A percentile compares a stretch with the other conserved stretches of the same genome.
These are phyloP conservation scores for Napeogenes sylphis DNA, from an alignment of 2,888 invertebrate species.

Conservation along the genomic window DNA sequence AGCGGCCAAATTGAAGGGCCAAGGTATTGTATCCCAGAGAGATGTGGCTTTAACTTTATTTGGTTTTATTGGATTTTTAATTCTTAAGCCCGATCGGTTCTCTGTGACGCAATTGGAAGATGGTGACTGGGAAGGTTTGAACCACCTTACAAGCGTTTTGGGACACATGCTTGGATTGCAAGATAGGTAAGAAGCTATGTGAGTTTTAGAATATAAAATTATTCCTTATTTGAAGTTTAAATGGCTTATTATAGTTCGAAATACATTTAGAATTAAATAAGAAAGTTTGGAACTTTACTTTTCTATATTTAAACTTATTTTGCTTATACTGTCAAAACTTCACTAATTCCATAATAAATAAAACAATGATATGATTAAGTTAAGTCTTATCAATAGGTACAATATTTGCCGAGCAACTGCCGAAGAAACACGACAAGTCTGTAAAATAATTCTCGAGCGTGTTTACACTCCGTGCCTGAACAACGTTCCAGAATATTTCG, in stretches of 20 bases:
- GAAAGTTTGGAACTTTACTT: too few relatives aligned
- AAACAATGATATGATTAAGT: background rate
- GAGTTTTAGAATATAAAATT: slow-evolving; percentile 1
- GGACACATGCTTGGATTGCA: slow-evolving; percentile 87
- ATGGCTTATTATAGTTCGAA: background rate
- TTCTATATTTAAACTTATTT: too few relatives aligned
- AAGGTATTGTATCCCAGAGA: slow-evolving; percentile 81
- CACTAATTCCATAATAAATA: background rate
- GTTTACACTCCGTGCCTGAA: slow-evolving; percentile 76
- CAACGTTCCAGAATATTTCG: slow-evolving; percentile 73
- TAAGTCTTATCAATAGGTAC: slow-evolving; percentile 59
- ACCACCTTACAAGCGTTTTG: slow-evolving; percentile 88
- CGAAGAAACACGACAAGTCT: slow-evolving; percentile 76
- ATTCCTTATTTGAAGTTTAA: background rate
- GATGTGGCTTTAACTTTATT: slow-evolving; percentile 89
- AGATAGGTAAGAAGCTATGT: slow-evolving; percentile 72
- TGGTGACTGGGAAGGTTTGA: slow-evolving; percentile 81
- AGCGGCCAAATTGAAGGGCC: slow-evolving; percentile 45
- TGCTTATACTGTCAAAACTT: too few relatives aligned
- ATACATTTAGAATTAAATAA: too few relatives aligned
- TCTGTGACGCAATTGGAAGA: slow-evolving; percentile 76
- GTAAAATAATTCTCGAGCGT: slow-evolving; percentile 71
- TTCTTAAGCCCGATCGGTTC: slow-evolving; percentile 77
- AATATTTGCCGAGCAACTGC: slow-evolving; percentile 80
- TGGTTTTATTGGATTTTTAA: slow-evolving; percentile 85